Base-by-base conservation (phyloP, 2,113 vertebrate genomes). In the Embiotoca jacksoni region DNA sequence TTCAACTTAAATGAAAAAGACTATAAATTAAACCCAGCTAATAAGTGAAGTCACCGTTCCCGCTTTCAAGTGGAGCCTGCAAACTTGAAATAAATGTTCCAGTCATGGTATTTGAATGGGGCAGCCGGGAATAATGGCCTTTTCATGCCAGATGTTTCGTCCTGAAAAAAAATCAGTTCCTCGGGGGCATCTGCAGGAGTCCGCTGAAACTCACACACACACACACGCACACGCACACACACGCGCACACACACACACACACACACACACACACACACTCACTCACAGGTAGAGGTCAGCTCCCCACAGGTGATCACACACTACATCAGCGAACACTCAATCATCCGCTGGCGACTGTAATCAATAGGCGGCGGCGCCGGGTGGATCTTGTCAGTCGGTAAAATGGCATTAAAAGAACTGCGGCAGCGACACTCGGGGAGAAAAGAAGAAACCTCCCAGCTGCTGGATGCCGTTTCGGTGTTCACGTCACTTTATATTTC, bases 61-160 rank as follows among this genome's bases (percentile, higher is more conserved):
- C 31, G 15, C 23, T 32, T 55, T 68, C 10, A 47, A 52, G 37
- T 55, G 5, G 35, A 41, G 49, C 52, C 60, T 49, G 72, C 50
- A 66, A 41, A 14, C 65, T 66, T 75, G 64, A 72, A 71, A 82
- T 80, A 80, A 63, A 66, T 55, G 36, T 72, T 81, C 74, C 72
- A 64, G 60, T 78, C 59, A 32, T 23, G 72, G 53, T 13, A 33
- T 3, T 23, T 50, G 66, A 75, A 59, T 16, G 30, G 44, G 66
- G 72, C 59, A 54, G 56, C 32, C 58, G 52, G 46, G 49, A 56
- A 79, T 73, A 70, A 86, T 57, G 66, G 55, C 30, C 66, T 52
- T 69, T 68, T 61, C 37, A 53, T 39, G 57, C 75, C 72, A 74
- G 52, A 71, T 77, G 79, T 70, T 23, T 77, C 68, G 41, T 70